Evolutionary conservation across 2,113 vertebrate species (phyloP).

Genomic region (Rhipidura dahli): DNA sequence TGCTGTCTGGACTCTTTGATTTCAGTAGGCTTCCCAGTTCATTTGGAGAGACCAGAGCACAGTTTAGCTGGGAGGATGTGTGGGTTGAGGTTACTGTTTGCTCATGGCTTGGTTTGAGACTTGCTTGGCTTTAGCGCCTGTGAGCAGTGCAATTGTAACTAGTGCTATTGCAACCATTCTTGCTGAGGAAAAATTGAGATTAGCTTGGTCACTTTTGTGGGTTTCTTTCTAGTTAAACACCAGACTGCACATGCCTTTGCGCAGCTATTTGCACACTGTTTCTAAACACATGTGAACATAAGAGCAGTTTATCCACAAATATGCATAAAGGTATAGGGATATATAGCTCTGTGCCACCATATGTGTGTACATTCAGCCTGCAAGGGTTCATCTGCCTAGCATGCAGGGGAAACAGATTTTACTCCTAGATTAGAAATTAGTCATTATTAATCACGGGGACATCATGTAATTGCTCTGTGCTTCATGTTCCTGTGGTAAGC

Average conservation of each 20-base stretch:
- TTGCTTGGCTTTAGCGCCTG: not conserved
- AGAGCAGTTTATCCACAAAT: not conserved
- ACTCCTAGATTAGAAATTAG: not conserved
- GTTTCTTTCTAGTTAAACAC: not conserved
- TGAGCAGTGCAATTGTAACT: not conserved
- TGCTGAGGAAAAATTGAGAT: not conserved
- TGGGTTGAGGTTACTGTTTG: not conserved
- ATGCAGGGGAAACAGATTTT: not conserved
- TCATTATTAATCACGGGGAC: not conserved
- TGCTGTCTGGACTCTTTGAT: not conserved
- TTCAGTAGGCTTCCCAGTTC: not conserved
- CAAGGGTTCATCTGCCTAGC: not conserved
- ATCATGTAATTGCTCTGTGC: not conserved
- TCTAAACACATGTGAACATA: not conserved
- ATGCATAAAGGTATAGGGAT: not conserved
- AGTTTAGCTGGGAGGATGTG: not conserved
- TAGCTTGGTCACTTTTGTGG: not conserved
- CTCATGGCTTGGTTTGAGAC: not conserved
- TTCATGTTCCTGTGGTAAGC: not conserved
- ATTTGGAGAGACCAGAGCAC: not conserved
- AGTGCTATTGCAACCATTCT: not conserved
- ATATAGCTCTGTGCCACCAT: not conserved
- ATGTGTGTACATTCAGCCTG: not conserved
- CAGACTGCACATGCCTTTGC: not conserved
- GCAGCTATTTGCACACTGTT: not conserved